These are phyloP conservation scores for Beris morrisii DNA, from an alignment of 2,888 invertebrate species.

Conservation along the genomic window DNA sequence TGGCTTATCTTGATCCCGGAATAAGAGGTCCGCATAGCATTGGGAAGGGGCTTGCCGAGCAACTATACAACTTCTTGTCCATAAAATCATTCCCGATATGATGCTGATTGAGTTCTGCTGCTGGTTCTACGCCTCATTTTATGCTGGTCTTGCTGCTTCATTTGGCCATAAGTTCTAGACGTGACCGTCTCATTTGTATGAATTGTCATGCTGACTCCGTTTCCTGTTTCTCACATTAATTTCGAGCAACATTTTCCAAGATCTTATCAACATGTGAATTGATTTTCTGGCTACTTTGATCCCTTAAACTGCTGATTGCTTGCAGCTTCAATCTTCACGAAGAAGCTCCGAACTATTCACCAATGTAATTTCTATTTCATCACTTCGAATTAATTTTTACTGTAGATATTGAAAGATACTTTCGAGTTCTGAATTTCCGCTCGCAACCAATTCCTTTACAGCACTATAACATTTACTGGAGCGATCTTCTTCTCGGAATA, in stretches of 20 bases:
- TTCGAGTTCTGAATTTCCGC: constrained; percentile 2
- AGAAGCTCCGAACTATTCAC: not conserved
- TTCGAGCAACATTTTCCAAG: not conserved
- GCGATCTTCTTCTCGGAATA: constrained; percentile 17
- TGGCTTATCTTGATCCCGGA: constrained; percentile 8
- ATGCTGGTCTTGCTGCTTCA: constrained; percentile 2
- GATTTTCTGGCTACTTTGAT: not conserved
- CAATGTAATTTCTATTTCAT: constrained; percentile 8
- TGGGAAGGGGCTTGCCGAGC: not conserved
- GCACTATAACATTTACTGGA: constrained; percentile 2
- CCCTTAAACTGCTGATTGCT: not conserved
- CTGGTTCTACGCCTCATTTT: not conserved
- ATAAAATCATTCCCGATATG: not conserved
- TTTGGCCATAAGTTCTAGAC: not conserved
- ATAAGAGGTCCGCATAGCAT: not conserved
- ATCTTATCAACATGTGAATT: not conserved
- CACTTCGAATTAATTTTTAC: constrained; percentile 23
- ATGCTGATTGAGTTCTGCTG: constrained; percentile 4
- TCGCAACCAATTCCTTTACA: not conserved
- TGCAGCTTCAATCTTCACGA: not conserved
- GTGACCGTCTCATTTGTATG: constrained; percentile 5
- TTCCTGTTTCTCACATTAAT: constrained; percentile 11
- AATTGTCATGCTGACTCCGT: not conserved
- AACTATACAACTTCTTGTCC: not conserved
- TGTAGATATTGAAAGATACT: constrained; percentile 6